Conservation (phyloP, 2,797 vertebrate genomes). For the Parambassis ranga region DNA sequence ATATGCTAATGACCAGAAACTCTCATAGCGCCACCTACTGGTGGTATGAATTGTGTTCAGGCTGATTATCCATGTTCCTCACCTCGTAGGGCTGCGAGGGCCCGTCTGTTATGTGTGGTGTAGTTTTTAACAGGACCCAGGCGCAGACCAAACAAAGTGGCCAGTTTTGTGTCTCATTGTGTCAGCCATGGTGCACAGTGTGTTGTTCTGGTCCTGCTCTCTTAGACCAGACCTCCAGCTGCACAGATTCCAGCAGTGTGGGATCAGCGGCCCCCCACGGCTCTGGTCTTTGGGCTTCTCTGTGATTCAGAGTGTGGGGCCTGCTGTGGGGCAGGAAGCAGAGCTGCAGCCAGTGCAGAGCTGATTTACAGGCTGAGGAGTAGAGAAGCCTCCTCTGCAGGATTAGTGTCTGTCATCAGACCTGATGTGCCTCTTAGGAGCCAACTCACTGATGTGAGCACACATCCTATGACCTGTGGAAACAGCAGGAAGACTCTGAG, state of each 20-base stretch:
- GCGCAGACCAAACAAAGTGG: too few species aligned
- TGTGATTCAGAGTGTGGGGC: conserved; percentile 35
- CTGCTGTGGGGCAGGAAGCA: conserved; percentile 27
- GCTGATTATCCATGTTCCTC: too few species aligned
- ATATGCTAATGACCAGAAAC: too few species aligned
- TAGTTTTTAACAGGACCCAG: too few species aligned
- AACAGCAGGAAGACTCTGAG: conserved; percentile 4
- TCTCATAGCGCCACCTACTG: too few species aligned
- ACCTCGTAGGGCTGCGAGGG: too few species aligned
- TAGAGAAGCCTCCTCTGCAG: conserved; percentile 35
- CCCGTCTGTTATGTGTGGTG: too few species aligned
- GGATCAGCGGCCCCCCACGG: conserved; percentile 10
- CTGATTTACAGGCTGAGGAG: conserved; percentile 67
- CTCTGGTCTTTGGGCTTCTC: neutral
- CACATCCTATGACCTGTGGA: neutral
- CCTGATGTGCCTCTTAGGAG: conserved; percentile 51
- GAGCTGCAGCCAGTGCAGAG: neutral
- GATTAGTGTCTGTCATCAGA: conserved; percentile 51
- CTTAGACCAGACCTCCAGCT: conserved; percentile 6
- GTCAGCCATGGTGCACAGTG: too few species aligned
- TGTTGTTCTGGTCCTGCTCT: too few species aligned
- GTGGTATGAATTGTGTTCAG: too few species aligned
- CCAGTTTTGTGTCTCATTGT: too few species aligned
- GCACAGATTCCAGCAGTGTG: conserved; percentile 19
- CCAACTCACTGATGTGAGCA: conserved; percentile 33